A percentile compares a stretch with the other conserved stretches of the same genome.
These are phyloP conservation scores for Macaria notata DNA, from an alignment of 2,888 invertebrate species.

Conservation along the genomic window DNA sequence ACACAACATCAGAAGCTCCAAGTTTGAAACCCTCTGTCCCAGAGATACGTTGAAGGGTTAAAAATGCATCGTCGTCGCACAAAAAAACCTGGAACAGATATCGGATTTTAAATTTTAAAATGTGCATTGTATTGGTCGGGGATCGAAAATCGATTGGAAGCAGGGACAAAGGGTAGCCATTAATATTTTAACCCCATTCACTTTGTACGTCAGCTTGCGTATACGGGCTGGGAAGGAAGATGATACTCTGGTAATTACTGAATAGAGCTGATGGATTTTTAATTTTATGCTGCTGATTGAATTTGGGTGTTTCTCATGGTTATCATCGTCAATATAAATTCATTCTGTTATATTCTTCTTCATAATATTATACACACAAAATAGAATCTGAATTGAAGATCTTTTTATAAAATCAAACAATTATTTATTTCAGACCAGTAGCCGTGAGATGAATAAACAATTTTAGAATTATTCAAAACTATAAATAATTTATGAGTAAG, in stretches of 20 bases:
- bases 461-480: too few species aligned
- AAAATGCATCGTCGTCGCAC: slow-evolving; percentile 78
- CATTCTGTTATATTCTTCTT: too few species aligned
- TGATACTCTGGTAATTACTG: slow-evolving; percentile 37
- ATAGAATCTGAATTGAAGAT: too few species aligned
- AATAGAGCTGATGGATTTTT: slow-evolving; percentile 13
- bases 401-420: too few species aligned
- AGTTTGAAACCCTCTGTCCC: slow-evolving; percentile 55
- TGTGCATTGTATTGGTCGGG: slow-evolving; percentile 80
- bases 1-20: not conserved
- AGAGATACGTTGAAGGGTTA: slow-evolving; percentile 79
- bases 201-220: slow-evolving; percentile 72
- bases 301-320: too few species aligned
- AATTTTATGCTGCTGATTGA: too few species aligned
- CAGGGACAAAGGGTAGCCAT: slow-evolving; percentile 76
- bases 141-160: slow-evolving; percentile 78
- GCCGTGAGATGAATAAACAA: too few species aligned
- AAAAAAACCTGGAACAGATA: slow-evolving; percentile 77
- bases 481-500: too few species aligned
- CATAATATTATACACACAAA: too few species aligned
- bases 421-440: too few species aligned
- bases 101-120: slow-evolving; percentile 83
- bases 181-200: slow-evolving; percentile 74
- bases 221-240: slow-evolving; percentile 40
- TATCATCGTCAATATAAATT: too few species aligned